Conservation (phyloP, 2,888 invertebrate species). For the Ennomos erosarius region DNA sequence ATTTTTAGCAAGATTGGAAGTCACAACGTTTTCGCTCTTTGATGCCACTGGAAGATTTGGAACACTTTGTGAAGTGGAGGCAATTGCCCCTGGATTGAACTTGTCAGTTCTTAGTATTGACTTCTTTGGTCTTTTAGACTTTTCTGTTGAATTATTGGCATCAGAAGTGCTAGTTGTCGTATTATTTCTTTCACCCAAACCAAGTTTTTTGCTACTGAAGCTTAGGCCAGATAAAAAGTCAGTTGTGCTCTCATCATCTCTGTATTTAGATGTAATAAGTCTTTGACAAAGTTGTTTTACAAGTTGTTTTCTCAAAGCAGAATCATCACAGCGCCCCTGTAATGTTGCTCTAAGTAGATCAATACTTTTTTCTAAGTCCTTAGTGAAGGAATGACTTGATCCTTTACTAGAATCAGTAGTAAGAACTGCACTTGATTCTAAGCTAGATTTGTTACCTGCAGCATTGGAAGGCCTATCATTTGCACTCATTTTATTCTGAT, state of each 20-base stretch:
- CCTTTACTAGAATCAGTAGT: conserved; percentile 77
- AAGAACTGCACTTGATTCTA: conserved; percentile 71
- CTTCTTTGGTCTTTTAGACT: conserved; percentile 65
- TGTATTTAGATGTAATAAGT: conserved; percentile 85
- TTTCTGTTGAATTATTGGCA: conserved; percentile 60
- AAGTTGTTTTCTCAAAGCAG: conserved; percentile 85
- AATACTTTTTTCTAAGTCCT: conserved; percentile 87
- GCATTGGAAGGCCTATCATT: conserved; percentile 50
- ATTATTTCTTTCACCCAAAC: conserved; percentile 48
- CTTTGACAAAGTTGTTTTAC: conserved; percentile 87
- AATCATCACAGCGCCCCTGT: conserved; percentile 85
- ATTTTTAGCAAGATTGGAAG: conserved; percentile 49
- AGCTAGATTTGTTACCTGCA: conserved; percentile 73
- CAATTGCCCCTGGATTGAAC: conserved; percentile 66
- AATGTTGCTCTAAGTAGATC: conserved; percentile 85
- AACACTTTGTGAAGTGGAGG: conserved; percentile 77
- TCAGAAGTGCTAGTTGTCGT: conserved; percentile 77
- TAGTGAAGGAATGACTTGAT: conserved; percentile 75
- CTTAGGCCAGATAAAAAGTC: conserved; percentile 79
- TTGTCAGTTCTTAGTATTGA: conserved; percentile 73
- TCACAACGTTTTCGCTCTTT: conserved; percentile 53
- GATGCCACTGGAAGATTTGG: conserved; percentile 68
- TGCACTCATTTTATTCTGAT: conserved; percentile 72
- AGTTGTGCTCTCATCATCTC: conserved; percentile 82
- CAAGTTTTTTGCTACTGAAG: conserved; percentile 62